Evolutionary conservation across 2,797 vertebrate species (phyloP).

Genomic region (Dendrocincla fuliginosa): DNA sequence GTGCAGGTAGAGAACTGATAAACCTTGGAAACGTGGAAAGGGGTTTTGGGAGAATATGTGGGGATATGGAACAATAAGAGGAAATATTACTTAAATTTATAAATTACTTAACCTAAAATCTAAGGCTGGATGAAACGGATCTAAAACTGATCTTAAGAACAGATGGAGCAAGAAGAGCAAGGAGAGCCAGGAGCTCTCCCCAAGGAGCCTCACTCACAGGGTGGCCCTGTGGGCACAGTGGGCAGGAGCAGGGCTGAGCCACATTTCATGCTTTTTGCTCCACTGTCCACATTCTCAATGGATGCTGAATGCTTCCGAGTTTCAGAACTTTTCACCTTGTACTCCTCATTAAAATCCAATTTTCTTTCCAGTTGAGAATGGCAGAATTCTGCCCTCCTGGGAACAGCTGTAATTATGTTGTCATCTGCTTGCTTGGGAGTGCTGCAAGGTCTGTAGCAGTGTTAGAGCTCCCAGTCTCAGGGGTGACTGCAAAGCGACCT

Average conservation of each 20-base stretch:
- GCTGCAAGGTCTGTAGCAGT: neutral
- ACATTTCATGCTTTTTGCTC: neutral
- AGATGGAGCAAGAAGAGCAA: neutral
- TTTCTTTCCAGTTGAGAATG: neutral
- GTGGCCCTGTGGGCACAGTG: fast-evolving
- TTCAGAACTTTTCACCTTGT: neutral
- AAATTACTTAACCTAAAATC: neutral
- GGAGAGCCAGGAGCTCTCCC: neutral
- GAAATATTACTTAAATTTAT: neutral
- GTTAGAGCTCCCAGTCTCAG: neutral
- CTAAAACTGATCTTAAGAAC: neutral
- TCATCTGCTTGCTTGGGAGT: neutral
- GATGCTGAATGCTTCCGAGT: neutral
- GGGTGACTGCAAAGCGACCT: neutral
- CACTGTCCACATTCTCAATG: neutral
- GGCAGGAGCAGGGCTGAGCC: neutral
- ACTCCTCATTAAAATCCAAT: neutral
- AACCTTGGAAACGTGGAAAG: neutral
- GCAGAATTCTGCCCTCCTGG: neutral
- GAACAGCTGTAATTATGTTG: neutral
- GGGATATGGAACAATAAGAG: neutral
- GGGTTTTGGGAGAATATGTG: neutral
- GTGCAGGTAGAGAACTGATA: neutral
- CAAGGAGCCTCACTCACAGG: neutral
- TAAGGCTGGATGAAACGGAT: neutral